phyloP scores from a whole-genome alignment of 2,113 vertebrate species.

The Peromyscus maniculatus region DNA sequence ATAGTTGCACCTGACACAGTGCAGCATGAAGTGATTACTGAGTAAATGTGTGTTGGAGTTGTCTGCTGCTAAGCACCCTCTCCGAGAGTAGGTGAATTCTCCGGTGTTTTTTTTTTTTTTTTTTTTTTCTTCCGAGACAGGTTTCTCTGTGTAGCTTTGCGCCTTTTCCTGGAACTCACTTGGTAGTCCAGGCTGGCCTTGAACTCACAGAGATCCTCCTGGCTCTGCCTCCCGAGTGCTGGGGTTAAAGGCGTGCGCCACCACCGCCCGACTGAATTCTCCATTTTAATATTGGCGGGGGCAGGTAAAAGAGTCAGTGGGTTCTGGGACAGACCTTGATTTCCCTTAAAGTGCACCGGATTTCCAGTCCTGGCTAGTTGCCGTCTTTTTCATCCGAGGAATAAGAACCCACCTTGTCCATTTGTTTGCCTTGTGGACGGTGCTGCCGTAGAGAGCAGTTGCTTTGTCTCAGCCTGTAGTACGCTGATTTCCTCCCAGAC shows the following conservation, averaged over 20 bases:
- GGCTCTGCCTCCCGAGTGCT: too few species aligned
- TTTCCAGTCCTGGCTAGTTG: neutral
- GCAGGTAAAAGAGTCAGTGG: neutral
- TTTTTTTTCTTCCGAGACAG: too few species aligned
- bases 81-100: neutral
- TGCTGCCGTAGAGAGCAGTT: neutral
- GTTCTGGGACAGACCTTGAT: neutral
- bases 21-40: conserved; percentile 21
- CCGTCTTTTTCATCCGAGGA: neutral
- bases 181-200: too few species aligned
- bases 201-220: too few species aligned
- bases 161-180: too few species aligned
- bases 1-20: conserved; percentile 1
- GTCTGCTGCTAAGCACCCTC: neutral
- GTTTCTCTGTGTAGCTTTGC: too few species aligned
- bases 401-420: neutral
- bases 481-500: neutral
- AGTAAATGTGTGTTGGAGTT: conserved; percentile 1
- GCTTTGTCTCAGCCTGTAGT: neutral
- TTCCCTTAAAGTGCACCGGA: neutral
- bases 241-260: too few species aligned
- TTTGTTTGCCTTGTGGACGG: neutral
- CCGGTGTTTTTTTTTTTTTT: too few species aligned
- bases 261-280: neutral
- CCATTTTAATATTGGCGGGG: neutral